These are phyloP conservation scores for Orbicella faveolata DNA, from an alignment of 64 coral and sea anemone species.

Conservation along the genomic window DNA sequence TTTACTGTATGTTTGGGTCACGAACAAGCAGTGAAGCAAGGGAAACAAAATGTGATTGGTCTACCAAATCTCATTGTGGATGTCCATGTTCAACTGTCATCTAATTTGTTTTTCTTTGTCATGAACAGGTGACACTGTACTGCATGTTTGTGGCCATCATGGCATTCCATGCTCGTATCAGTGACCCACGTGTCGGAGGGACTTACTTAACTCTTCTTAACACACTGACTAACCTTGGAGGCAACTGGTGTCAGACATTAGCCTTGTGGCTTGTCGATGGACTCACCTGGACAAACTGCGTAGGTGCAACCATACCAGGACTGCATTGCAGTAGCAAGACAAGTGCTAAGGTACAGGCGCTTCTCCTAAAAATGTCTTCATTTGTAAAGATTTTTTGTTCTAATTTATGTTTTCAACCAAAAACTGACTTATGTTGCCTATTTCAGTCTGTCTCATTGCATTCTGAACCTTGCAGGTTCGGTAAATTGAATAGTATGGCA, in stretches of 20 bases:
- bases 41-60: no score
- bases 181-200: conserved; percentile 91
- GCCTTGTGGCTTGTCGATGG: conserved; percentile 94
- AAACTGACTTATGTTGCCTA: no score
- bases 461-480: no score
- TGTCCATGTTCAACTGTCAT: background rate
- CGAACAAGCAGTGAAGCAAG: no score
- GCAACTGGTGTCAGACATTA: conserved; percentile 78
- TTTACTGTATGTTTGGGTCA: no score
- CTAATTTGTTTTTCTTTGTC: background rate
- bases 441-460: no score
- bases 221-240: conserved; percentile 86
- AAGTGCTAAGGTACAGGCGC: conserved; percentile 14
- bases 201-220: conserved; percentile 97
- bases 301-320: conserved; percentile 37
- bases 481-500: no score
- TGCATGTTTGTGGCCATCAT: conserved; percentile 95
- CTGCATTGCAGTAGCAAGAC: conserved; percentile 31
- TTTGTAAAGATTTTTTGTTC: no score
- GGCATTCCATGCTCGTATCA: conserved; percentile 84
- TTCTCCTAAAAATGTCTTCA: no score
- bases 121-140: conserved; percentile 79
- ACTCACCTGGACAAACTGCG: conserved; percentile 79
- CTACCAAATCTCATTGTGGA: no score
- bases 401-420: no score